Evolutionary conservation across 1,140 invertebrate species (phyloP), one percentile per base, ranked within the genome.

Genomic region (Battus philenor): DNA sequence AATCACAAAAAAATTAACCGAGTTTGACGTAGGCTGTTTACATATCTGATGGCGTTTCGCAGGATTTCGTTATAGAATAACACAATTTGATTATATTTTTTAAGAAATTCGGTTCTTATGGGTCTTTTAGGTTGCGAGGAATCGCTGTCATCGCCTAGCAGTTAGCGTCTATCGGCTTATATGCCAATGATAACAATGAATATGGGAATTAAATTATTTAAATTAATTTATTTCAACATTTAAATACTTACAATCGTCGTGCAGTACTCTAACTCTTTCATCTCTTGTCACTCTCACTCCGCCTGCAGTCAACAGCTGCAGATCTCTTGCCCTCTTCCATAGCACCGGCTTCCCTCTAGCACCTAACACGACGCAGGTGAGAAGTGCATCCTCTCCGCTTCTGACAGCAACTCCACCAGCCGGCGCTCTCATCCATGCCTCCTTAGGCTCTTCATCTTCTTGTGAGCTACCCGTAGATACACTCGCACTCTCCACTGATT

Each of bases 251-350:
- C 84, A 61, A 44, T 80, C 88, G 82, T 94, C 92, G 65, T 94
- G 93, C 13, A 94, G 76, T 13, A 95, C 88, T 6, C 88, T 82
- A 17, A 93, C 87, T 26, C 93, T 87, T 36, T 88, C 83, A 71
- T 95, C 93, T 31, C 89, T 88, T 1, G 91, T 93, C 1, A 95
- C 91, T 32, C 91, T 86, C 8, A 90, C 89, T 4, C 88, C 89
- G n/a, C 90, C 92, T 4, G 93, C 93, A 0, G 93, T 93, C 1
- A 95, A 77, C n/a, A 93, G 87, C 53, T 91, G 89, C n/a, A 88
- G 78, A 52, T 91, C 89, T 43, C 88, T 88, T 48, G 90, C 91
- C 55, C 91, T 89, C 89, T 91, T 92, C 87, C 93, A 89, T 2
- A 94, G 87, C 3, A 92, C 91, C 17, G 88, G 86, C 51, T 90